Evolutionary conservation across 2,113 vertebrate species (phyloP).

Genomic region (Emydocephalus ijimae): DNA sequence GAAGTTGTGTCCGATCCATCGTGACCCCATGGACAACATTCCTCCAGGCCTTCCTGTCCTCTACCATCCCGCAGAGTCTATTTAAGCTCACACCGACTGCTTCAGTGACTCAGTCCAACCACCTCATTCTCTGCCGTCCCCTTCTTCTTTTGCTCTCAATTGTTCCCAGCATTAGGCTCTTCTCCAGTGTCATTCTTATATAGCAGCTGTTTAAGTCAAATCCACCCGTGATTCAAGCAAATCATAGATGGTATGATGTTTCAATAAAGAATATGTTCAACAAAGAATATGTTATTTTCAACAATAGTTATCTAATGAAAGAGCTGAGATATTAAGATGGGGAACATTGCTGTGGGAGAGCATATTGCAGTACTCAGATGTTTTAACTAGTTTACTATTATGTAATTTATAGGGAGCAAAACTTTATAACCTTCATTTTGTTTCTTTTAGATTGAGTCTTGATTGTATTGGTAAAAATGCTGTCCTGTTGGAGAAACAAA

Average conservation of each 20-base stretch:
- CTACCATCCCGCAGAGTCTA: no score
- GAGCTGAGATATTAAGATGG: neutral
- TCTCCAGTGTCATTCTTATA: neutral
- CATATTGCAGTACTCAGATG: neutral
- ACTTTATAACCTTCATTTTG: neutral
- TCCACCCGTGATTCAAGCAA: neutral
- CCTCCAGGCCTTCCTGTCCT: no score
- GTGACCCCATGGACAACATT: no score
- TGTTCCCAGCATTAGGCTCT: no score
- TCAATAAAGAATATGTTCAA: neutral
- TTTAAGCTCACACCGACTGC: no score
- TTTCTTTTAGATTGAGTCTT: constrained; percentile 77
- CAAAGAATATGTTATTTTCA: neutral
- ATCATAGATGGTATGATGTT: neutral
- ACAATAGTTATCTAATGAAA: neutral
- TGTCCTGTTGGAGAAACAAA: constrained; percentile 70
- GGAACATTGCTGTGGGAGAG: neutral
- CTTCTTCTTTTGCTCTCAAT: no score
- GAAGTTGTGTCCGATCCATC: no score
- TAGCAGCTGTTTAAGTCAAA: neutral
- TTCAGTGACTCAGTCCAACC: no score
- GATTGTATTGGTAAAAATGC: constrained; percentile 85
- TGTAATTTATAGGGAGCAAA: neutral
- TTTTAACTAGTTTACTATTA: neutral
- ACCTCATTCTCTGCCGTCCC: no score